Evolutionary conservation across 1,140 invertebrate genomes (phyloP).

Genomic region (Acyrthosiphon pisum): DNA sequence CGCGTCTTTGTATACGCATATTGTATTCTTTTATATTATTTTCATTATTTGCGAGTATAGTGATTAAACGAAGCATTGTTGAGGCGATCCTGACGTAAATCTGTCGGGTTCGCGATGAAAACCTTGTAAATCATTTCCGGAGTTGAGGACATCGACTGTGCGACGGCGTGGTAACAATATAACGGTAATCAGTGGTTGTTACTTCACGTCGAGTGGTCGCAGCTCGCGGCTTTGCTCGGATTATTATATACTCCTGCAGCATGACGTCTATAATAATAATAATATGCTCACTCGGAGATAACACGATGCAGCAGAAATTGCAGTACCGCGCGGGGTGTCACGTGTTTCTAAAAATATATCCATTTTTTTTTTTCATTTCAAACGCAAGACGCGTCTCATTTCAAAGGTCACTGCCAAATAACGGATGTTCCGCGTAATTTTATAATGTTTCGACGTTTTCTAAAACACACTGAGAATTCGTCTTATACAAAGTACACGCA

Average conservation of each 20-base stretch:
- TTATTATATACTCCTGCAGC: not conserved
- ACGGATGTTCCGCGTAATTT: no score
- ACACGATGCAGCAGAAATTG: not conserved
- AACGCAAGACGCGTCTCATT: not conserved
- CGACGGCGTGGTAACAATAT: not conserved
- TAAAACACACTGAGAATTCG: not conserved
- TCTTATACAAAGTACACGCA: not conserved
- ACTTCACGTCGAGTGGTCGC: not conserved
- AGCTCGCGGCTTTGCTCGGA: not conserved
- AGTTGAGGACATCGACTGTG: not conserved
- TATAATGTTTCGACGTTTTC: not conserved
- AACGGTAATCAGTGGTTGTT: not conserved
- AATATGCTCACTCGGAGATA: not conserved
- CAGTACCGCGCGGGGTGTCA: not conserved
- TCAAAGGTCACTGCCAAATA: not conserved
- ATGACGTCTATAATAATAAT: not conserved
- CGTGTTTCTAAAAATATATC: not conserved
- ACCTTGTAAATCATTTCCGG: slow-evolving; percentile 2
- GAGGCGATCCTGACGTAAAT: not conserved
- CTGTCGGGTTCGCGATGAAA: not conserved
- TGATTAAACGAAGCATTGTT: not conserved
- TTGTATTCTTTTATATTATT: not conserved
- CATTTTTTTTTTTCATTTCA: not conserved
- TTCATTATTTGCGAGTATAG: not conserved
- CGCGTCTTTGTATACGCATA: not conserved